Conservation (phyloP, 2,797 vertebrate species). For the Pipistrellus pipistrellus region DNA sequence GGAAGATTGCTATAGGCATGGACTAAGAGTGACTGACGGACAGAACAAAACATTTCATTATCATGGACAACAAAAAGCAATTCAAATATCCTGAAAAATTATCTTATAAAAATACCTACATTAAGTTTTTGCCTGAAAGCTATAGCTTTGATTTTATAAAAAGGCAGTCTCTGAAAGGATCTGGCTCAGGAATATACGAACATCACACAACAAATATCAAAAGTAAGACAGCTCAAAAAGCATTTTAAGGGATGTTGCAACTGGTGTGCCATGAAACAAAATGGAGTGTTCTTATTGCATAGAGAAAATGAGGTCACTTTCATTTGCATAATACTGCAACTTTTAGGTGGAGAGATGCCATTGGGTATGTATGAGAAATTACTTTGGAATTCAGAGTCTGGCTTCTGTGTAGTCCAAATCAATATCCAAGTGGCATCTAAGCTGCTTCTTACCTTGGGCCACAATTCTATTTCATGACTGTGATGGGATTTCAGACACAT, state of each 20-base stretch:
- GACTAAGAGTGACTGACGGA: slow-evolving; percentile 58
- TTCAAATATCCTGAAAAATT: slow-evolving; percentile 85
- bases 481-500: slow-evolving; percentile 15
- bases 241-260: slow-evolving; percentile 79
- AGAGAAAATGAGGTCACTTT: slow-evolving; percentile 90
- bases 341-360: slow-evolving; percentile 76
- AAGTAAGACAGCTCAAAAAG: slow-evolving; percentile 82
- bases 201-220: slow-evolving; percentile 80
- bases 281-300: slow-evolving; percentile 88
- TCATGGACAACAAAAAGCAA: slow-evolving; percentile 85
- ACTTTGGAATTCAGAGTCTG: slow-evolving; percentile 78
- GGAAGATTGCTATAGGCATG: slow-evolving; percentile 47
- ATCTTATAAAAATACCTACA: slow-evolving; percentile 91
- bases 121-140: slow-evolving; percentile 86
- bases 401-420: neutral
- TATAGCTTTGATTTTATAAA: slow-evolving; percentile 88
- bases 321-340: slow-evolving; percentile 89
- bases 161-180: slow-evolving; percentile 88
- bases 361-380: slow-evolving; percentile 72
- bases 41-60: slow-evolving; percentile 72
- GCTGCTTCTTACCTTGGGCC: slow-evolving; percentile 69
- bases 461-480: slow-evolving; percentile 52
- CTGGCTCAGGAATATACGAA: slow-evolving; percentile 89
- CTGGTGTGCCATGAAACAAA: slow-evolving; percentile 82
- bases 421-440: slow-evolving; percentile 55